Evolutionary conservation across 2,113 vertebrate genomes (phyloP).

Genomic region (Cyphomyrus plagiostoma): DNA sequence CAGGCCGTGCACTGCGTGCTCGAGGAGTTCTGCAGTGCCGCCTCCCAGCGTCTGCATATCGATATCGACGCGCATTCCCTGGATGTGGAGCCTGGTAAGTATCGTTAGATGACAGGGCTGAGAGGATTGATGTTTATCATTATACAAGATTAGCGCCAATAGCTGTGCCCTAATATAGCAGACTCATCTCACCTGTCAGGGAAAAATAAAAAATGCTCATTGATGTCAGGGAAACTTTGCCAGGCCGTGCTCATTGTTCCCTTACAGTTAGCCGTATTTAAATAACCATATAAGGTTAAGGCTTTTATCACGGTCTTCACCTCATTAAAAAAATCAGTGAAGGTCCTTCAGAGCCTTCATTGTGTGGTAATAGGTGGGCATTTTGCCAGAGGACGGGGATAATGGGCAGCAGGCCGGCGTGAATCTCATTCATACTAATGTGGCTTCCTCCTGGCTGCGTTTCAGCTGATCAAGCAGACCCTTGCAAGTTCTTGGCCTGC

Average conservation of each 20-base stretch:
- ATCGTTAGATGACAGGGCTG: background rate
- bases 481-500: slow-evolving; percentile 84
- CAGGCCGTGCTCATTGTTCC: background rate
- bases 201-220: background rate
- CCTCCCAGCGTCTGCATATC: slow-evolving; percentile 62
- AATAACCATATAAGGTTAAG: background rate
- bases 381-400: background rate
- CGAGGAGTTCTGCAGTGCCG: slow-evolving; percentile 72
- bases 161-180: background rate
- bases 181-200: background rate
- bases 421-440: slow-evolving; percentile 35
- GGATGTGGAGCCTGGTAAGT: slow-evolving; percentile 72
- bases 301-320: background rate
- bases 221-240: background rate
- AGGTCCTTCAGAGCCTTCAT: slow-evolving; percentile 24
- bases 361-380: background rate
- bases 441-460: slow-evolving; percentile 7
- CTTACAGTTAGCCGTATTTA: background rate
- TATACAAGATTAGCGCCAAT: background rate
- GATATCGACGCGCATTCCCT: slow-evolving; percentile 82
- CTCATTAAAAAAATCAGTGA: slow-evolving; percentile 38
- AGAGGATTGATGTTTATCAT: background rate
- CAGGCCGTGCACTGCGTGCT: slow-evolving; percentile 73
- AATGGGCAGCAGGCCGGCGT: background rate
- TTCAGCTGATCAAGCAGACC: slow-evolving; percentile 77